Percentiles rank a stretch among this genome's conserved stretches.
These are phyloP conservation scores for Furcifer pardalis DNA, from an alignment of 2,797 vertebrate genomes.

Conservation along the genomic window DNA sequence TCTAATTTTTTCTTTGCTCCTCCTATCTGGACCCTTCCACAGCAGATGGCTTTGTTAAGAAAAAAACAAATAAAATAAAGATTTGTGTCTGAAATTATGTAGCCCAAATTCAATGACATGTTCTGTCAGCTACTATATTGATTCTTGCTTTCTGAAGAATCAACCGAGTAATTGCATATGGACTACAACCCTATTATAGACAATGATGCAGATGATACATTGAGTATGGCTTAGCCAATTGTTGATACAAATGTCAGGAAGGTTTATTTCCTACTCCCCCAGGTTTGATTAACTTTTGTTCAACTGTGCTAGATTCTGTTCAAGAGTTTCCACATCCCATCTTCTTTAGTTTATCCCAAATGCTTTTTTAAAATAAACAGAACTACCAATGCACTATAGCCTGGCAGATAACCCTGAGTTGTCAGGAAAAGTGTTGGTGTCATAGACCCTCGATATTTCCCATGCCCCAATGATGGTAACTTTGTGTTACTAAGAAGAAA, in stretches of 20 bases:
- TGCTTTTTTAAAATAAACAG: conserved; percentile 44
- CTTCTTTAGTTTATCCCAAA: not conserved
- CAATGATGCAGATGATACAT: not conserved
- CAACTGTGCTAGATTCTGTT: not conserved
- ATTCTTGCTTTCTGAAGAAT: conserved; percentile 14
- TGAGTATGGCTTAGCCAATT: too few species aligned
- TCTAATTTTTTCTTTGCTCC: not conserved
- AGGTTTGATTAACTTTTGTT: not conserved
- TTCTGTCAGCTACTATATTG: not conserved
- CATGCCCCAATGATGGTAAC: conserved; percentile 57
- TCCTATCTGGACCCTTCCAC: too few species aligned
- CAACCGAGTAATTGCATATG: not conserved
- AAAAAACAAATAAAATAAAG: not conserved
- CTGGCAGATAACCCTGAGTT: conserved; percentile 56
- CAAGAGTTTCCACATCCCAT: not conserved
- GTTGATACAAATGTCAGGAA: too few species aligned
- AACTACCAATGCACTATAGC: conserved; percentile 59
- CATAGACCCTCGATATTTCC: conserved; percentile 64
- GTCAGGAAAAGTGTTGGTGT: conserved; percentile 68
- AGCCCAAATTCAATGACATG: not conserved
- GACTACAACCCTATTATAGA: not conserved
- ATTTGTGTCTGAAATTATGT: not conserved
- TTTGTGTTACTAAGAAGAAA: conserved; percentile 65
- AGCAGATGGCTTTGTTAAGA: not conserved
- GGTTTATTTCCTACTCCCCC: too few species aligned